Evolutionary conservation across 2,113 vertebrate species (phyloP), one percentile per base, ranked within the genome.

Genomic region (Nothobranchius kuhntae): DNA sequence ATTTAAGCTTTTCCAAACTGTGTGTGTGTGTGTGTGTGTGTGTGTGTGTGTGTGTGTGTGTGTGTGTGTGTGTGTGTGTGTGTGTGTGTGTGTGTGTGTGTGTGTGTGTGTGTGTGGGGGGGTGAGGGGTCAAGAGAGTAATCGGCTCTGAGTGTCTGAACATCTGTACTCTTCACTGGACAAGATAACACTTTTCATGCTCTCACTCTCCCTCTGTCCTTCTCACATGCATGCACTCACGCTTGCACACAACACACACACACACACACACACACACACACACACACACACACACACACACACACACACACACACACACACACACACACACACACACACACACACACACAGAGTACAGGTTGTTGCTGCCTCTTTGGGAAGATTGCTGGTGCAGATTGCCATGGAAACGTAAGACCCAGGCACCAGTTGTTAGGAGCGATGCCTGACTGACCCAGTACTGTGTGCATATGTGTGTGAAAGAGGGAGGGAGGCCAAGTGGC

Each of bases 301-400:
- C n/a, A n/a, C n/a, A n/a, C n/a, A n/a, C n/a, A n/a, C n/a, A n/a
- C n/a, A n/a, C n/a, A n/a, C n/a, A n/a, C n/a, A n/a, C n/a, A n/a
- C n/a, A n/a, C 30, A 38, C 53, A 40, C 54, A n/a, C 35, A 17
- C 7, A 17, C 62, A 30, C 69, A 7, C 42, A 65, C 66, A 69
- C 77, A 42, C 26, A 13, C 30, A 53, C 77, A 77, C 78, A 74
- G 65, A 40, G 75, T n/a, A 6, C 67, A 58, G n/a, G 62, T 73
- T 80, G 89, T 87, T 65, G 47, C 83, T 77, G 77, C 86, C 84
- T 90, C 90, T 86, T 90, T 93, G 92, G 91, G 92, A 92, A 92
- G 89, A 87, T 86, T 65, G 72, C 86, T 83, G 69, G 71, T 47
- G 36, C 63, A 66, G 79, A 85, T 89, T 87, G 80, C 84, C 91